These are phyloP conservation scores for Idaea biselata DNA, from an alignment of 2,888 invertebrate genomes.

Conservation along the genomic window DNA sequence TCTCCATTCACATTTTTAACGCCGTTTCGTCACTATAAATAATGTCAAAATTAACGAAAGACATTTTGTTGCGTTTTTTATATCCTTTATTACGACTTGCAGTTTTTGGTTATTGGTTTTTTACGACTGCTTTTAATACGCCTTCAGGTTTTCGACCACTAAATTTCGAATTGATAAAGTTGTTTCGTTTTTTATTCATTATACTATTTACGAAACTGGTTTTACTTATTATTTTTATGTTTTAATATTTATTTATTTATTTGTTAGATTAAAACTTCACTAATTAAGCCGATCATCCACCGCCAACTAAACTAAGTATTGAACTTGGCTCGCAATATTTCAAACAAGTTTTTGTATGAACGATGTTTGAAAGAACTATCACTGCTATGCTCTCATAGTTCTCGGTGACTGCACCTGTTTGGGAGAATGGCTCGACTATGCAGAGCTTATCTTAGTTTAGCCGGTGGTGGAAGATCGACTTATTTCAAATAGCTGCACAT, in stretches of 20 bases:
- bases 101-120: slow-evolving; percentile 5
- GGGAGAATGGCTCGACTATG: no score
- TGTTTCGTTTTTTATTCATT: not conserved
- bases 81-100: slow-evolving; percentile 16
- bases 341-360: no score
- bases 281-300: no score
- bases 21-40: slow-evolving; percentile 19
- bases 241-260: not conserved
- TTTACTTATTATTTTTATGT: not conserved
- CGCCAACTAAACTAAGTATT: no score
- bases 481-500: no score
- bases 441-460: no score
- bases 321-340: no score
- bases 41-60: slow-evolving; percentile 17
- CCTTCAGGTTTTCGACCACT: not conserved
- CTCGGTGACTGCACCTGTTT: no score
- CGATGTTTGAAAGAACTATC: no score
- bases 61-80: slow-evolving; percentile 15
- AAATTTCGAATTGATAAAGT: not conserved
- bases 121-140: not conserved
- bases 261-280: not conserved
- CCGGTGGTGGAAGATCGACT: no score
- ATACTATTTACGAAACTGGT: not conserved
- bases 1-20: slow-evolving; percentile 12
- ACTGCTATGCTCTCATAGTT: no score